phyloP scores from a whole-genome alignment of 2,113 vertebrate species.

The Phrynocephalus versicolor region DNA sequence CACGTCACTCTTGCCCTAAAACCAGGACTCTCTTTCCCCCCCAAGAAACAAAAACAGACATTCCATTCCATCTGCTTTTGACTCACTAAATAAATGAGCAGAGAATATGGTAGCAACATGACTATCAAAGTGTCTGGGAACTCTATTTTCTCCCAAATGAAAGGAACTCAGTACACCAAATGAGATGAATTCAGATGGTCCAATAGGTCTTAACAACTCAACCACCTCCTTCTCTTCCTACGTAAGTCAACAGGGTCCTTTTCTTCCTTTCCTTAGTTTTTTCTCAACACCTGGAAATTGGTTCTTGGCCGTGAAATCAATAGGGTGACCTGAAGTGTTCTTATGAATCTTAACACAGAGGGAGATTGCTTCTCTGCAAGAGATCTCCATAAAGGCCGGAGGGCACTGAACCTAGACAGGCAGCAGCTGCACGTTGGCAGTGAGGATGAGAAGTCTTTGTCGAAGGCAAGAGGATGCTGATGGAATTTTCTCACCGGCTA shows the following conservation, averaged over 20 bases:
- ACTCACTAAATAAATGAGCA: too few species aligned
- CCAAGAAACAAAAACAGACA: too few species aligned
- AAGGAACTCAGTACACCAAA: too few species aligned
- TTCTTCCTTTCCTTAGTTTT: constrained; percentile 17
- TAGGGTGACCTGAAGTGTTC: not conserved
- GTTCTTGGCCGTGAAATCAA: constrained; percentile 36
- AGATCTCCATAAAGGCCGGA: not conserved
- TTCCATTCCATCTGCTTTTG: too few species aligned
- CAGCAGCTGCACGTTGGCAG: not conserved
- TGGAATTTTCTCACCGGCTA: not conserved
- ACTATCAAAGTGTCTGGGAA: not conserved
- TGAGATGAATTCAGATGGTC: too few species aligned
- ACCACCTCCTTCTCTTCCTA: too few species aligned
- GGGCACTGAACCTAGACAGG: not conserved
- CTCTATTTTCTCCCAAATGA: too few species aligned
- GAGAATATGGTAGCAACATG: not conserved
- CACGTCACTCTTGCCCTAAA: too few species aligned
- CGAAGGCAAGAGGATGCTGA: not conserved
- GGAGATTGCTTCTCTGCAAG: not conserved
- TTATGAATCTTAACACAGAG: not conserved
- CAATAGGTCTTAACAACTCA: too few species aligned
- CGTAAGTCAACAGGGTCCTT: not conserved
- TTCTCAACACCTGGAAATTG: constrained; percentile 24
- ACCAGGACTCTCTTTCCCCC: too few species aligned
- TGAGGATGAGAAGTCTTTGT: not conserved